Evolutionary conservation across 2,888 invertebrate genomes (phyloP).

Genomic region (Drymonia ruficornis): DNA sequence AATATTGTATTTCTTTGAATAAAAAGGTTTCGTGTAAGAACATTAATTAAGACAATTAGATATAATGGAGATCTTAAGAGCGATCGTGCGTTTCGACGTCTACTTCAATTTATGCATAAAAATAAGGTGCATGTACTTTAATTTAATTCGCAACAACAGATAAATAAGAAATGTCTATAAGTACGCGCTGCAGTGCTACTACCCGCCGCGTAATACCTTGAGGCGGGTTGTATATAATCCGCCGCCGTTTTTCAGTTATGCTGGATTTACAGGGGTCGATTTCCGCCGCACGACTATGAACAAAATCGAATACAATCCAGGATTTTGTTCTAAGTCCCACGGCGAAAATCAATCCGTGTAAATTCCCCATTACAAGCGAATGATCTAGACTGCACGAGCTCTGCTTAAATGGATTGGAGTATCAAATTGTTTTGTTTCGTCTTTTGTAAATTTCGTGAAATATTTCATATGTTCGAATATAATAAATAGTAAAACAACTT

Average conservation of each 20-base stretch:
- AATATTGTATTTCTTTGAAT: too few species aligned
- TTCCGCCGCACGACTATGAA: too few species aligned
- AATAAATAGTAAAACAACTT: not conserved
- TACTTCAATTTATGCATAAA: not conserved
- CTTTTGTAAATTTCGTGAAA: not conserved
- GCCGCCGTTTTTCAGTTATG: too few species aligned
- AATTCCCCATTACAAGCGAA: too few species aligned
- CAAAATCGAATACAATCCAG: too few species aligned
- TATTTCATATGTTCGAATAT: not conserved
- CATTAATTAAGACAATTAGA: not conserved
- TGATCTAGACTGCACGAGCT: not conserved
- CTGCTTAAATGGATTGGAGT: not conserved
- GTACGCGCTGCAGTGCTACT: too few species aligned
- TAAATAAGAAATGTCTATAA: too few species aligned
- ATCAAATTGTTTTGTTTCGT: not conserved
- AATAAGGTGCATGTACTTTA: not conserved
- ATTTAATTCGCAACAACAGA: not conserved
- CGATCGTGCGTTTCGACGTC: not conserved
- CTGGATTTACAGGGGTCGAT: too few species aligned
- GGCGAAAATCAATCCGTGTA: too few species aligned
- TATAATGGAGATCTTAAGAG: not conserved
- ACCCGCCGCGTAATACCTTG: not conserved
- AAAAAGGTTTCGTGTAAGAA: too few species aligned
- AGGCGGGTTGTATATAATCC: not conserved
- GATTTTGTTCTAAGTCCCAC: too few species aligned